Conservation (phyloP, 2,113 vertebrate genomes). For the Grus americana region DNA sequence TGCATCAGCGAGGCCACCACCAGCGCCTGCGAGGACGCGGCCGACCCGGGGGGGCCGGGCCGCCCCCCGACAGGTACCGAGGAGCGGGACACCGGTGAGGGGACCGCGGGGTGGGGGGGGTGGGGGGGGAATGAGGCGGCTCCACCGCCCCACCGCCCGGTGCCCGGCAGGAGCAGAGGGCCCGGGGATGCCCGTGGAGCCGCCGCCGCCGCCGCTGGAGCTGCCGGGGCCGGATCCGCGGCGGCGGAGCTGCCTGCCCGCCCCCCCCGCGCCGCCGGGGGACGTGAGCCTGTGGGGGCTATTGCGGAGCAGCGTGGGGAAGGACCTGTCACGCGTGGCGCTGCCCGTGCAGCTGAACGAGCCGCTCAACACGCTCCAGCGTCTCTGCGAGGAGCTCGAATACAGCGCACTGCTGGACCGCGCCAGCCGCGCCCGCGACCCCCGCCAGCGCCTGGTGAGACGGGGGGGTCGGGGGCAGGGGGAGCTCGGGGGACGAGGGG, state of each 20-base stretch:
- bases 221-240: conserved; percentile 36
- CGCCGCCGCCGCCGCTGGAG: background rate
- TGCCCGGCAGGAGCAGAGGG: background rate
- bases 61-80: background rate
- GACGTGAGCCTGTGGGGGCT: conserved; percentile 91
- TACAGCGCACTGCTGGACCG: conserved; percentile 85
- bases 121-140: too few species aligned
- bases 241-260: conserved; percentile 79
- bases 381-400: conserved; percentile 90
- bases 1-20: conserved; percentile 86
- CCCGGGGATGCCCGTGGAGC: background rate
- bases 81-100: too few species aligned
- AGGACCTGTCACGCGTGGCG: conserved; percentile 90
- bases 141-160: background rate
- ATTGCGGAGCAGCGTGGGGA: conserved; percentile 92
- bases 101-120: too few species aligned
- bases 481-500: too few species aligned
- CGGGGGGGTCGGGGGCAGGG: background rate
- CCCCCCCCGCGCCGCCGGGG: conserved; percentile 74
- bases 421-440: conserved; percentile 80
- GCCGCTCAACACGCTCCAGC: conserved; percentile 86
- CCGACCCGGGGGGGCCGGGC: conserved; percentile 59
- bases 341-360: conserved; percentile 91
- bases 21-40: conserved; percentile 81
- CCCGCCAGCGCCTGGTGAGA: conserved; percentile 87